These are phyloP conservation scores for Microcebus murinus DNA, from an alignment of 2,113 vertebrate species.

Conservation along the genomic window DNA sequence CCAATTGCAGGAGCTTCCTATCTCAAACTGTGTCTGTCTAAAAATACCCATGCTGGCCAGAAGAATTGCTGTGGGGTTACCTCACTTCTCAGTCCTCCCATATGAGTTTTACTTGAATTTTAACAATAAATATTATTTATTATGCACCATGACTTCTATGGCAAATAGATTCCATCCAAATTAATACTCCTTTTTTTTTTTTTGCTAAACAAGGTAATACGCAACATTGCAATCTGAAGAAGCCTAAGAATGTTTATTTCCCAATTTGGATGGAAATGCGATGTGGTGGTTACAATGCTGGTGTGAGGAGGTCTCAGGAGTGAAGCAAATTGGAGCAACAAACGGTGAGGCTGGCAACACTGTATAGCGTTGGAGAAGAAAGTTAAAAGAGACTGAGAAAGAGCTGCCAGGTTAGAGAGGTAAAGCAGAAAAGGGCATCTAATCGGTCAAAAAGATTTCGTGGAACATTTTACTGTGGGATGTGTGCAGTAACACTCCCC, in stretches of 20 bases:
- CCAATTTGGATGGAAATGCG: background rate
- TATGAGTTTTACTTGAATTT: conserved; percentile 19
- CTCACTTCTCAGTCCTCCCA: background rate
- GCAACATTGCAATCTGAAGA: conserved; percentile 26
- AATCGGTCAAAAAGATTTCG: background rate
- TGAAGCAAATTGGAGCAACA: background rate
- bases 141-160: background rate
- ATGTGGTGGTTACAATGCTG: background rate
- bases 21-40: background rate
- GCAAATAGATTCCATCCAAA: background rate
- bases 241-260: background rate
- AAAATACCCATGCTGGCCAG: background rate
- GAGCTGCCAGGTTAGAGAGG: background rate
- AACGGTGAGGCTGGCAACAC: too few relatives aligned
- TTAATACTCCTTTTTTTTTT: background rate
- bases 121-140: background rate
- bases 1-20: background rate
- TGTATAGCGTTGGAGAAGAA: background rate
- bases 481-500: background rate
- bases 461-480: accelerated
- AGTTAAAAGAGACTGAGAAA: background rate
- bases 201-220: background rate
- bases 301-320: accelerated
- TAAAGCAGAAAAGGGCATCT: background rate
- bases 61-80: background rate